Evolutionary conservation across 1,140 invertebrate species (phyloP).

Genomic region (Bombus waltoni): DNA sequence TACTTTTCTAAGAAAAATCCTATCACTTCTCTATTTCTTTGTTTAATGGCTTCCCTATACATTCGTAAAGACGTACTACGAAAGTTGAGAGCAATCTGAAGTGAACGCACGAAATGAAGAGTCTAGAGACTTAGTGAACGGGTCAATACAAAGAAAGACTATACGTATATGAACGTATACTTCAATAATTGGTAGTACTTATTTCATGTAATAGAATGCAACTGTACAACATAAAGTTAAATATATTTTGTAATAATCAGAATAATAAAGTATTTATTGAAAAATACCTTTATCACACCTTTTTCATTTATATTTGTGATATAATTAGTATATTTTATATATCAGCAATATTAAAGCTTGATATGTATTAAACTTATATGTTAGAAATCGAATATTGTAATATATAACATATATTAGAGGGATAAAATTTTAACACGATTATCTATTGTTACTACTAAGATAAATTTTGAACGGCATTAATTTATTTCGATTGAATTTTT

Average conservation of each 20-base stretch:
- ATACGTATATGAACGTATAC: background rate
- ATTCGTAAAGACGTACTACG: background rate
- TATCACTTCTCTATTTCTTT: slow-evolving; percentile 45
- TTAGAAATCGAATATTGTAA: slow-evolving; percentile 1
- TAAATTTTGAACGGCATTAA: background rate
- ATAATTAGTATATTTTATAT: background rate
- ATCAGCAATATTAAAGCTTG: background rate
- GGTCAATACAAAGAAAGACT: slow-evolving; percentile 58
- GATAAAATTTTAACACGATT: background rate
- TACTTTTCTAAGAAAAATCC: background rate
- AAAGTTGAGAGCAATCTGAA: slow-evolving; percentile 67
- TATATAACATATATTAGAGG: background rate
- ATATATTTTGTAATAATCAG: background rate
- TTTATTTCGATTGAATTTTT: background rate
- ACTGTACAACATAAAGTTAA: background rate
- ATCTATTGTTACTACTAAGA: background rate
- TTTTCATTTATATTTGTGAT: background rate
- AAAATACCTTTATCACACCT: background rate
- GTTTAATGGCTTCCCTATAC: slow-evolving; percentile 56
- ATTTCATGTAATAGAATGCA: background rate
- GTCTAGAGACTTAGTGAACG: slow-evolving; percentile 19
- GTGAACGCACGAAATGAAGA: slow-evolving; percentile 11
- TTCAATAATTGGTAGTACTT: background rate
- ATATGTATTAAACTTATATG: background rate
- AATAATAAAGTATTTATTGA: background rate